A percentile compares a stretch with the other conserved stretches of the same genome.
phyloP scores from a whole-genome alignment of 2,888 invertebrate species.

The Galeruca laticollis region DNA sequence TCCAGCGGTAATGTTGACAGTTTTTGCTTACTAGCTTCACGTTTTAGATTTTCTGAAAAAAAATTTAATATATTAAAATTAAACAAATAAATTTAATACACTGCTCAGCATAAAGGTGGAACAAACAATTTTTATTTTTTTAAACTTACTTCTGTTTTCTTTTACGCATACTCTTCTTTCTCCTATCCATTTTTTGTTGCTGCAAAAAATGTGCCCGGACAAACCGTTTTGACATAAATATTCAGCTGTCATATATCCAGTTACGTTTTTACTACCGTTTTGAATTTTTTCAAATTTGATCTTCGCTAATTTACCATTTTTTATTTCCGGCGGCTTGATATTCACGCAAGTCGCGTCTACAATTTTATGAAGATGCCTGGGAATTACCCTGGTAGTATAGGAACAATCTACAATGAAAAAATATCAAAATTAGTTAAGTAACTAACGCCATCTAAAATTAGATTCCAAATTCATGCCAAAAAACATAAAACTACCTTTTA shows the following conservation, averaged over 20 bases:
- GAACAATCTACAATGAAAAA: not conserved
- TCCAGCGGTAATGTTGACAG: conserved; percentile 25
- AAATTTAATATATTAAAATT: no score
- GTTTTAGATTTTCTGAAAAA: conserved; percentile 4
- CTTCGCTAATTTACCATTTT: conserved; percentile 41
- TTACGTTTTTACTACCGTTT: conserved; percentile 58
- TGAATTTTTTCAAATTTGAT: conserved; percentile 37
- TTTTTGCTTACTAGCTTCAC: conserved; percentile 16
- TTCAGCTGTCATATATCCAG: conserved; percentile 70
- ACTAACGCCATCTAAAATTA: no score
- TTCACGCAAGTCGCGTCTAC: conserved; percentile 47
- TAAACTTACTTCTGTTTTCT: conserved; percentile 2
- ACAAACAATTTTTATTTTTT: no score
- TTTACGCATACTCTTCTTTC: conserved; percentile 68
- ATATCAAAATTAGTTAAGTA: no score
- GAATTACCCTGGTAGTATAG: not conserved
- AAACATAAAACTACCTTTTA: no score
- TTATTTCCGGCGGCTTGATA: conserved; percentile 41
- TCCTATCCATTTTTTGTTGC: conserved; percentile 71
- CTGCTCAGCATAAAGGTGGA: no score
- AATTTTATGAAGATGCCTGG: conserved; percentile 30
- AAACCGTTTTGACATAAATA: conserved; percentile 69
- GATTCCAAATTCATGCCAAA: no score
- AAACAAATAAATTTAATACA: no score
- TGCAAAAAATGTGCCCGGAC: conserved; percentile 71